Base-by-base conservation (phyloP, 2,888 invertebrate genomes). In the Apodemia zela region DNA sequence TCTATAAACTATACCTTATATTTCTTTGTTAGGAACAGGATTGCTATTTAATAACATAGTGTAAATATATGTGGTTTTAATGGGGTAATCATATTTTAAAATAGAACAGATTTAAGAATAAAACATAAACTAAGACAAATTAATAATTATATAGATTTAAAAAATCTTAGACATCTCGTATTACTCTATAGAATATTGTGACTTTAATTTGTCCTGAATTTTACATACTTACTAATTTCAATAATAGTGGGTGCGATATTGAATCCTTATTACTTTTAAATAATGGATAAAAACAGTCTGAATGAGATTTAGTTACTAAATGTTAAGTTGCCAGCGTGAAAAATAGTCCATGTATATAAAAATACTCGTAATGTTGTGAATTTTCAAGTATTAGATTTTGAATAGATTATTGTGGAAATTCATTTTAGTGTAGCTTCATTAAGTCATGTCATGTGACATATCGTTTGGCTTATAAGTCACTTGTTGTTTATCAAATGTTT, bases 341-440 rank as follows among this genome's bases (percentile, higher is more conserved):
- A 54, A 63, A 63, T 64, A 58, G 59, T 65, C 45, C 51, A 57
- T 63, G 47, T 63, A 54, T 59, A 65, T 64, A 61, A 65, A 33
- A 71, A 69, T 69, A 71, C 70, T 69, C 69, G 59, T 68, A 65
- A 66, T 63, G 69, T 71, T 73, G 69, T 68, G 72, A 70, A 63
- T 38, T 35, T 59, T 57, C 45, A 45, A 61, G 63, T 45, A 49
- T 63, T 64, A 66, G 61, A 42, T 42, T 42, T 42, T 42, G 42
- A 42, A 42, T 42, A 42, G 42, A 63, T 60, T 64, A 69, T 59
- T 65, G 63, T 65, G 62, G 49, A 60, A 54, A 25, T 54, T 54
- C 54, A 54, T 54, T 54, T 54, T 21, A 21, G 21, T 54, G 54
- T 54, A 54, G 54, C 54, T 54, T 54, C 54, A 25, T 25, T 54